Conservation (phyloP, 2,888 invertebrate species). For the Caradrina clavipalpis region DNA sequence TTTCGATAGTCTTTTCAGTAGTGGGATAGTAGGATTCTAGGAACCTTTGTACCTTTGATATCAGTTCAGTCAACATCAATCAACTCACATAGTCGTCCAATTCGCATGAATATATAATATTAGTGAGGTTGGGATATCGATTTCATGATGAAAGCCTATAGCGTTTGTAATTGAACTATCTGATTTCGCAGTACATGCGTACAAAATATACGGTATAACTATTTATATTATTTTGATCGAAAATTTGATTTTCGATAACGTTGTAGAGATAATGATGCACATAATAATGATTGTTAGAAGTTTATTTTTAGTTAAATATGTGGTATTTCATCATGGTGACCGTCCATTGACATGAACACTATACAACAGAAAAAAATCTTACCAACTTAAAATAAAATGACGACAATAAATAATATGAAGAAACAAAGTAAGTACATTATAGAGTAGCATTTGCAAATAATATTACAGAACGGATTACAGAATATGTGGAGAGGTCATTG, state of each 20-base stretch:
- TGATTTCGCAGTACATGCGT: conserved; percentile 1
- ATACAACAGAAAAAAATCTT: not conserved
- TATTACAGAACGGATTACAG: conserved; percentile 76
- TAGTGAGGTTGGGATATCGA: not conserved
- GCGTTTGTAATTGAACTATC: conserved; percentile 21
- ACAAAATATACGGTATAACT: too few species aligned
- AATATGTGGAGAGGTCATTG: conserved; percentile 78
- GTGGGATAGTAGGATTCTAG: too few species aligned
- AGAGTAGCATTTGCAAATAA: conserved; percentile 67
- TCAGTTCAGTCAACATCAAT: conserved; percentile 7
- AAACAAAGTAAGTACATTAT: conserved; percentile 26
- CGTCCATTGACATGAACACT: too few species aligned
- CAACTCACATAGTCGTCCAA: not conserved
- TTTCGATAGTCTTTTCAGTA: too few species aligned
- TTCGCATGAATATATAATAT: conserved; percentile 16
- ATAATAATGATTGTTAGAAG: too few species aligned
- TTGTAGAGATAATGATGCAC: too few species aligned
- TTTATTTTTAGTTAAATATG: too few species aligned
- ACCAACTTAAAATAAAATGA: not conserved
- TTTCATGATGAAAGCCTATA: conserved; percentile 16
- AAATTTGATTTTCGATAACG: too few species aligned
- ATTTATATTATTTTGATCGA: too few species aligned
- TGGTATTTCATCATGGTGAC: too few species aligned
- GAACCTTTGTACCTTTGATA: not conserved
- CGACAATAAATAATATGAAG: conserved; percentile 8